Percentiles rank a stretch among this genome's conserved stretches.
Evolutionary conservation across 1,140 invertebrate species (phyloP).

Genomic region (Homarus americanus): DNA sequence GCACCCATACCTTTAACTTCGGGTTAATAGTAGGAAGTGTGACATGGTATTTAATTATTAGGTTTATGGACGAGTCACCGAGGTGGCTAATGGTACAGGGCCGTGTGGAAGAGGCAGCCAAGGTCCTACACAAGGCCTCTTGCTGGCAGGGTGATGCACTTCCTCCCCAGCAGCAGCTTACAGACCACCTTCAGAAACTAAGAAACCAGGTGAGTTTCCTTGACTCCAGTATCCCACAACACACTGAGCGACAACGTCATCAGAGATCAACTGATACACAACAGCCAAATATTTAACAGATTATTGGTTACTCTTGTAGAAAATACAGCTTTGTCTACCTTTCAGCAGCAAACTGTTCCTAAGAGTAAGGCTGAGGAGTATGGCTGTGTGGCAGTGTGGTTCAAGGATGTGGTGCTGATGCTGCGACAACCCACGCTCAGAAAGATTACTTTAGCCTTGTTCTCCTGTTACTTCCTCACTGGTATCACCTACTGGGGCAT

Average conservation of each 20-base stretch:
- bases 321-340: no score
- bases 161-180: slow-evolving; percentile 17
- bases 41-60: background rate
- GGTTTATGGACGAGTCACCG: slow-evolving; percentile 46
- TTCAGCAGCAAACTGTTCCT: no score
- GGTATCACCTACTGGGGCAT: slow-evolving; percentile 86
- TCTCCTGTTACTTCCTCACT: slow-evolving; percentile 86
- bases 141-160: background rate
- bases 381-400: slow-evolving; percentile 9
- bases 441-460: slow-evolving; percentile 85
- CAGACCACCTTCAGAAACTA: slow-evolving; percentile 75
- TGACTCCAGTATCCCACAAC: no score
- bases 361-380: no score
- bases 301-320: no score
- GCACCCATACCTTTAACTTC: no score
- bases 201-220: slow-evolving; percentile 32
- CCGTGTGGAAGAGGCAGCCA: background rate
- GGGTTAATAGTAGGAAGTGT: no score
- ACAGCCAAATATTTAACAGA: no score
- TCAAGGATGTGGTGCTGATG: slow-evolving; percentile 11
- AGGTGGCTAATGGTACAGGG: slow-evolving; percentile 18
- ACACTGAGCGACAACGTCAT: no score
- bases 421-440: slow-evolving; percentile 83
- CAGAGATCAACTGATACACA: no score
- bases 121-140: slow-evolving; percentile 9